Percentiles rank a stretch among this genome's conserved stretches.
Conservation (phyloP, 2,113 vertebrate species). For the Eretmochelys imbricata region DNA sequence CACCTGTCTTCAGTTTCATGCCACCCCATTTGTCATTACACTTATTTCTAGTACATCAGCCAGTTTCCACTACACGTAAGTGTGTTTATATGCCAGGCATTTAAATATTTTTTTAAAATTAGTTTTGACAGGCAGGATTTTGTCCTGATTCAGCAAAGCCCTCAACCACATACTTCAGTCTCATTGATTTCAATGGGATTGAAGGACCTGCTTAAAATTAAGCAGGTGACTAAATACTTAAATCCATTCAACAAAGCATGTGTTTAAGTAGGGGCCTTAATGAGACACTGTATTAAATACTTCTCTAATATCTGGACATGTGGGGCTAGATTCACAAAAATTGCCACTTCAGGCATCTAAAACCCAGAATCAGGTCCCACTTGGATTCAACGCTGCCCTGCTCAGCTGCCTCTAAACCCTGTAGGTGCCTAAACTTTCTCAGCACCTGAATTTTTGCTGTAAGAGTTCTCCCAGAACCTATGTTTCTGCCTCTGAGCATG, state of each 20-base stretch:
- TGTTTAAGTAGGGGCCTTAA: background rate
- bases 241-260: too few species aligned
- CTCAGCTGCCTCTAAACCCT: background rate
- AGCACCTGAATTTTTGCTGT: background rate
- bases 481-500: background rate
- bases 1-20: rapidly evolving
- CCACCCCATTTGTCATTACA: rapidly evolving
- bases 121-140: background rate
- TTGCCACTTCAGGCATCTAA: background rate
- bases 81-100: background rate
- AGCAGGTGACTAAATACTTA: background rate
- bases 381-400: background rate
- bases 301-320: background rate
- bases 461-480: background rate
- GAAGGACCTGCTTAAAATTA: background rate
- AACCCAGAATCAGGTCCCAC: background rate
- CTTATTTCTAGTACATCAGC: background rate
- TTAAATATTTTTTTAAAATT: background rate
- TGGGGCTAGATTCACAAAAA: background rate
- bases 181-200: background rate
- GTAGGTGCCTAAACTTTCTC: background rate
- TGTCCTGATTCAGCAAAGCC: background rate
- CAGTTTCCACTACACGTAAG: background rate
- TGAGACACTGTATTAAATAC: background rate
- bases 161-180: background rate